Conservation (phyloP, 2,113 vertebrate genomes). For the Pseudolaguvia tuberculata region DNA sequence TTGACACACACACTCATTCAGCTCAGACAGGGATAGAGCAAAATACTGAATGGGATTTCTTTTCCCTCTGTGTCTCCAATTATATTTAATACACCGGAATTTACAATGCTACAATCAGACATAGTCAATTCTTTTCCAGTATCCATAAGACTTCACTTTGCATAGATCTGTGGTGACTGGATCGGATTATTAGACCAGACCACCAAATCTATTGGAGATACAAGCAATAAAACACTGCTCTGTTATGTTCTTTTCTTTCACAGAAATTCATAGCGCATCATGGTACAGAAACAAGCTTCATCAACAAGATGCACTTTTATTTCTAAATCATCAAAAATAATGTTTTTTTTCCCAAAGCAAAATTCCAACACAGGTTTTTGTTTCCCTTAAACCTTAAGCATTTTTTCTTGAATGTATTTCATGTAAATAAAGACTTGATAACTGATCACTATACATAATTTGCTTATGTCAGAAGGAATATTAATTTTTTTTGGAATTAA, state of each 20-base stretch:
- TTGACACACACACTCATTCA: conserved; percentile 2
- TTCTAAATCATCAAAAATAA: conserved; percentile 52
- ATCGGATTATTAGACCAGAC: not conserved
- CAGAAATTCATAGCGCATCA: conserved; percentile 7
- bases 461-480: conserved; percentile 43
- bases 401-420: conserved; percentile 8
- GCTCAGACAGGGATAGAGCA: not conserved
- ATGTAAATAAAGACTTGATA: conserved; percentile 61
- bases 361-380: conserved; percentile 63
- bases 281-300: conserved; percentile 35
- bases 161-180: conserved; percentile 16
- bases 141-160: conserved; percentile 19
- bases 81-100: not conserved
- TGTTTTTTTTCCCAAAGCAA: conserved; percentile 52
- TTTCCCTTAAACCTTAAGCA: conserved; percentile 61
- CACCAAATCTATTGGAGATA: not conserved
- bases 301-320: conserved; percentile 47
- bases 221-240: conserved; percentile 27
- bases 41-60: conserved; percentile 23
- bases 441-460: conserved; percentile 34
- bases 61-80: conserved; percentile 2
- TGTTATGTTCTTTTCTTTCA: conserved; percentile 1
- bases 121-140: not conserved
- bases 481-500: conserved; percentile 16
- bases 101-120: not conserved